Evolutionary conservation across 1,140 invertebrate species (phyloP).

Genomic region (Eumaeus atala): DNA sequence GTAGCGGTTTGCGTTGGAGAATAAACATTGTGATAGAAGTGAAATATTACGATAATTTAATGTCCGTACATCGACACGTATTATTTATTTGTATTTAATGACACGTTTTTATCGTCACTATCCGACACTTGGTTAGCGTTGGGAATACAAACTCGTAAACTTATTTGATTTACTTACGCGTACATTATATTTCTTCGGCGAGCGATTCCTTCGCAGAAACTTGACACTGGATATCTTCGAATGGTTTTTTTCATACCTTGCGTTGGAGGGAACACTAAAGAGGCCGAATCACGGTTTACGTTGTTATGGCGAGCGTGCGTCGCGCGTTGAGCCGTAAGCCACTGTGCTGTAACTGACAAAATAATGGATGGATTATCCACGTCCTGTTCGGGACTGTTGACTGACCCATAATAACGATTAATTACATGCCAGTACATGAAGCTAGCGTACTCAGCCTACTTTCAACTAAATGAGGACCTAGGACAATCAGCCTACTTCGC

Average conservation of each 20-base stretch:
- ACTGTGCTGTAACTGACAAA: conserved; percentile 37
- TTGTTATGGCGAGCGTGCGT: conserved; percentile 29
- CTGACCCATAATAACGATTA: conserved; percentile 32
- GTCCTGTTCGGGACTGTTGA: conserved; percentile 47
- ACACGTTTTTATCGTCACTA: conserved; percentile 2
- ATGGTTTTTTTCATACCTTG: conserved; percentile 4
- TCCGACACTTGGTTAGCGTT: conserved; percentile 1
- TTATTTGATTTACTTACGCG: conserved; percentile 32
- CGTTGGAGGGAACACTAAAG: not conserved
- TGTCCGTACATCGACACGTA: no score
- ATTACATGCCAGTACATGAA: conserved; percentile 12
- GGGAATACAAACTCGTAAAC: not conserved
- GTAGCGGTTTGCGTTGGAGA: no score
- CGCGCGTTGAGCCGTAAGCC: conserved; percentile 16
- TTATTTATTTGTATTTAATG: not conserved
- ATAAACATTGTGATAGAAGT: no score
- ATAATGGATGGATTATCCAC: conserved; percentile 49
- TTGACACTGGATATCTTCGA: conserved; percentile 16
- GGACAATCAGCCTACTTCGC: no score
- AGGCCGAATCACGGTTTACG: not conserved
- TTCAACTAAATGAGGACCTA: no score
- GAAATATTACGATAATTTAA: no score
- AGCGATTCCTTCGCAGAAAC: not conserved
- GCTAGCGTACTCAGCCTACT: no score
- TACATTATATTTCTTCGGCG: conserved; percentile 31